Base-by-base conservation (phyloP, 2,888 invertebrate genomes). In the Hyposoter dolosus region DNA sequence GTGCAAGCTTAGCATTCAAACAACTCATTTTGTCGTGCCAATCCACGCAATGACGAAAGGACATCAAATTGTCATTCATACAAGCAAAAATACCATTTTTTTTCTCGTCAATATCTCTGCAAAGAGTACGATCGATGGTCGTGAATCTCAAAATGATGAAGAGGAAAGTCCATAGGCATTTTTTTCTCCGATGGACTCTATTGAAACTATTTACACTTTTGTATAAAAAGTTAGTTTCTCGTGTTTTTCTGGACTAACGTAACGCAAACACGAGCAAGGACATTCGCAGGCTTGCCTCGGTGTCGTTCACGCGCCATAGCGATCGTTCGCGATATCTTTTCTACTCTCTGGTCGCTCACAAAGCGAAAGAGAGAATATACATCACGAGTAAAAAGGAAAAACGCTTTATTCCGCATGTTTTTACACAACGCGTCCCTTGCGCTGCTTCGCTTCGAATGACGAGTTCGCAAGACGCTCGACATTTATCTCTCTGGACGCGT, bases 401-500 rank as follows among this genome's bases (percentile, higher is more conserved):
- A 66, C 56, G 68, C 74, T 53, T 56, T 60, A 68, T 78, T 78
- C 77, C 68, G 53, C 75, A 40, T 72, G 43, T 63, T 63, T 71
- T 3, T 19, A 77, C 50, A 15, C 5, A 28, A 15, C 15, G 56
- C 45, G 66, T 56, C 45, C 6, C n/a, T 45, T 1, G 56, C 45
- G n/a, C 40, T 15, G 69, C 60, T 74, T 68, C 47, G 79, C 23
- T 60, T 79, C 79, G 79, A 84, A 75, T 79, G 83, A 80, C 83
- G 80, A 84, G 79, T 79, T 84, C 74, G 79, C 79, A 60, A 74
- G 83, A 63, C 74, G 47, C 50, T 68, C 74, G 75, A 69, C 75
- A 75, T 84, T 84, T 84, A 84, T 84, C 83, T 69, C 69, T 12
- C 79, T 40, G 47, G 60, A 76, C 75, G 47, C 66, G 56, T 75